These are phyloP conservation scores for Rafetus swinhoei DNA, from an alignment of 2,113 vertebrate genomes.

Conservation along the genomic window DNA sequence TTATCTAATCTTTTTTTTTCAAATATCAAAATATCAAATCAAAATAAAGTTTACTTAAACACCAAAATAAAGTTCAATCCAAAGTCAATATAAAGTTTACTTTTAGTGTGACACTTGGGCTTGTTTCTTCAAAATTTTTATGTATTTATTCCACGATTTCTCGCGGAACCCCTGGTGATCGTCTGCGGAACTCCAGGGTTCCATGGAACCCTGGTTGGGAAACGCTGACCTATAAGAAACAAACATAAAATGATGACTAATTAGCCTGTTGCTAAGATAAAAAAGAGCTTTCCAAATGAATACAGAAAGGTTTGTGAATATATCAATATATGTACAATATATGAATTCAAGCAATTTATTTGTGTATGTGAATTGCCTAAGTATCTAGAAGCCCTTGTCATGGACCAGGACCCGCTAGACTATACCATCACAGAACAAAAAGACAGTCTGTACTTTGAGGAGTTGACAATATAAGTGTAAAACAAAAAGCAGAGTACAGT, in stretches of 20 bases:
- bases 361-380: too few species aligned
- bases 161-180: too few species aligned
- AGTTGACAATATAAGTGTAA: not conserved
- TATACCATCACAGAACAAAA: not conserved
- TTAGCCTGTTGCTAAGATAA: not conserved
- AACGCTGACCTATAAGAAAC: slow-evolving; percentile 1
- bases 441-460: not conserved
- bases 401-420: not conserved
- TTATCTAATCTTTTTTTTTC: too few species aligned
- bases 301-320: not conserved
- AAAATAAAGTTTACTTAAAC: too few species aligned
- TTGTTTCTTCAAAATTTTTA: too few species aligned
- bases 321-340: slow-evolving; percentile 18
- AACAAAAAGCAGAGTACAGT: not conserved
- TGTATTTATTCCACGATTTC: too few species aligned
- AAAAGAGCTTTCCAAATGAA: not conserved
- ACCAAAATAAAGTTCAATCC: too few species aligned
- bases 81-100: too few species aligned
- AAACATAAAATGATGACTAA: not conserved
- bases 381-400: not conserved
- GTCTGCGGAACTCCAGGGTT: too few species aligned
- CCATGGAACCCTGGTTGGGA: too few species aligned
- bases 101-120: too few species aligned
- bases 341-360: not conserved
- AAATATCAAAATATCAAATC: too few species aligned